These are phyloP conservation scores for Cataglyphis livida DNA, from an alignment of 2,888 invertebrate genomes.

Conservation along the genomic window DNA sequence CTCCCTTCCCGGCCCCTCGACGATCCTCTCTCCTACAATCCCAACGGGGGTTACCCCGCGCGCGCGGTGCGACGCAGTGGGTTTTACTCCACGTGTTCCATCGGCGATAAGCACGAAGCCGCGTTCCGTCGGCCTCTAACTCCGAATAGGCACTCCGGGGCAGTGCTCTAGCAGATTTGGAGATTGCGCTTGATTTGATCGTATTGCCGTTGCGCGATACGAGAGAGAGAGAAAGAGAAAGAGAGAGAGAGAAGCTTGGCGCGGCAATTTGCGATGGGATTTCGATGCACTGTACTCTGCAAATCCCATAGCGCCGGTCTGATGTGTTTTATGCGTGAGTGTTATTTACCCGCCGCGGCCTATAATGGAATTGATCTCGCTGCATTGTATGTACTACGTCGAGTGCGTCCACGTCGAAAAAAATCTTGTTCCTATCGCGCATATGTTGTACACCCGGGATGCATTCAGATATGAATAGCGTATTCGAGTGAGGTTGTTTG, in stretches of 20 bases:
- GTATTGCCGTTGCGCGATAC: constrained; percentile 41
- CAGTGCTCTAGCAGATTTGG: constrained; percentile 61
- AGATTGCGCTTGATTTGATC: constrained; percentile 65
- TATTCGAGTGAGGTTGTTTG: constrained; percentile 21
- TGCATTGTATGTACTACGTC: constrained; percentile 49
- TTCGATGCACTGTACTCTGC: constrained; percentile 55
- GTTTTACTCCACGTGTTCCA: constrained; percentile 68
- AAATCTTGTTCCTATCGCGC: constrained; percentile 46
- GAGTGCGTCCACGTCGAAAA: constrained; percentile 47
- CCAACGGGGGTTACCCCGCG: constrained; percentile 54
- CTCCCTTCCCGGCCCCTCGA: constrained; percentile 43
- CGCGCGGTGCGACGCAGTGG: constrained; percentile 49
- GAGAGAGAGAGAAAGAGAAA: background rate
- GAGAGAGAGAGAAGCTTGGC: constrained; percentile 14
- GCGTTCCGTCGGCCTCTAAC: constrained; percentile 40
- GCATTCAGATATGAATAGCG: constrained; percentile 44
- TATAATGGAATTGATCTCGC: constrained; percentile 55
- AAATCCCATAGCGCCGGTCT: constrained; percentile 53
- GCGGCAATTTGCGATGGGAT: constrained; percentile 53
- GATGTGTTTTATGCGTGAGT: constrained; percentile 56
- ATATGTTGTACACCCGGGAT: constrained; percentile 33
- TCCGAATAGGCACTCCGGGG: constrained; percentile 44
- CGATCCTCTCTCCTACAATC: constrained; percentile 44
- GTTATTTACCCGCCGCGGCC: constrained; percentile 54
- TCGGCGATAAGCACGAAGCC: constrained; percentile 61